Conservation (phyloP, 2,888 invertebrate genomes). For the Eupithecia abbreviata region DNA sequence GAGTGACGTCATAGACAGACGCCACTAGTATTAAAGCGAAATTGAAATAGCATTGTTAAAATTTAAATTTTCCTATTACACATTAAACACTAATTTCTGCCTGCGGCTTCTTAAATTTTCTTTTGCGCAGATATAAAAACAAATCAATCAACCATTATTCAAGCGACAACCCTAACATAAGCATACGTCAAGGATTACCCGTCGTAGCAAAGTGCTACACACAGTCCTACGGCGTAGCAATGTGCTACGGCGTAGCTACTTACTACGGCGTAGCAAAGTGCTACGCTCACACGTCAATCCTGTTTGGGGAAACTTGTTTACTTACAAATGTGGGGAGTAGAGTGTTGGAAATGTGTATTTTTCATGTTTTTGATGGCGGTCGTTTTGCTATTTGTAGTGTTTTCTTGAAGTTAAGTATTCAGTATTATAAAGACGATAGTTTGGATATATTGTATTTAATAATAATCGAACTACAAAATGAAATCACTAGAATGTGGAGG, state of each 20-base stretch:
- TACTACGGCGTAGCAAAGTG: slow-evolving; percentile 9
- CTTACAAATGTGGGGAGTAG: slow-evolving; percentile 1
- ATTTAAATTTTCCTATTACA: too few relatives aligned
- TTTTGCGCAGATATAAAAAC: too few relatives aligned
- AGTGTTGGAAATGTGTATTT: background rate
- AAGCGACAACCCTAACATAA: slow-evolving; percentile 1
- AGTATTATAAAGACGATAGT: background rate
- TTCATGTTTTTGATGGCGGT: background rate
- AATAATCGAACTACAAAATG: too few relatives aligned
- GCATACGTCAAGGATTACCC: slow-evolving; percentile 9
- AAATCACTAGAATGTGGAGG: too few relatives aligned
- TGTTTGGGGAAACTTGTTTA: slow-evolving; percentile 6
- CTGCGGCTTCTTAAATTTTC: too few relatives aligned
- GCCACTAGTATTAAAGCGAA: too few relatives aligned
- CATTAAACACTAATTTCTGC: too few relatives aligned
- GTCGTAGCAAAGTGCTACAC: slow-evolving; percentile 33
- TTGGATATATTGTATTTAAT: background rate
- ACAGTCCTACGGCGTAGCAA: slow-evolving; percentile 42
- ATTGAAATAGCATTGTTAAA: too few relatives aligned
- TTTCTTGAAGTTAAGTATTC: background rate
- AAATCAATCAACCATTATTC: background rate
- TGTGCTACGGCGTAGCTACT: slow-evolving; percentile 49
- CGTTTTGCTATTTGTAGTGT: background rate
- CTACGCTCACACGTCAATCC: slow-evolving; percentile 4
- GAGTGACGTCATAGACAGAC: too few relatives aligned